phyloP scores from a whole-genome alignment of 2,888 invertebrate genomes.

The Seladonia tumulorum region DNA sequence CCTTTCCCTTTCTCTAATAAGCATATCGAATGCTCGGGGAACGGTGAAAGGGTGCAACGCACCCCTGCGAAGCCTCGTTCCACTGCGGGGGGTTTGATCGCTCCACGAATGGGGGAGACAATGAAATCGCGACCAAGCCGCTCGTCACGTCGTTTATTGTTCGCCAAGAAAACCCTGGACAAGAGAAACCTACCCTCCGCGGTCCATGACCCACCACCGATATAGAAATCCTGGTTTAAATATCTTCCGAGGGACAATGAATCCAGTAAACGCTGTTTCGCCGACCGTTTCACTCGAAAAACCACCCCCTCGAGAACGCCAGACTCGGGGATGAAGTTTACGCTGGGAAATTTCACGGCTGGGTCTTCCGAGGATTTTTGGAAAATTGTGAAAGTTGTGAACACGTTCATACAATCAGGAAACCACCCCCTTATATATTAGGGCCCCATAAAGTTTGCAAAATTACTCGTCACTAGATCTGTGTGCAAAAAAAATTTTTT shows the following conservation, averaged over 20 bases:
- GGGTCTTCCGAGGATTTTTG: background rate
- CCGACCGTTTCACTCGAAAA: background rate
- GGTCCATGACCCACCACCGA: background rate
- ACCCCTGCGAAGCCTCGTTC: conserved; percentile 20
- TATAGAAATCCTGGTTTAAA: background rate
- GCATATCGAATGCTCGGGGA: conserved; percentile 34
- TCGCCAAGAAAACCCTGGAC: background rate
- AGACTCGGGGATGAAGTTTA: background rate
- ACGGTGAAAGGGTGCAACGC: conserved; percentile 34
- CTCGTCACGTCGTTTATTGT: conserved; percentile 18
- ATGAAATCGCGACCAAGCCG: conserved; percentile 33
- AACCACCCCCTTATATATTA: too few relatives aligned
- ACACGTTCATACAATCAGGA: too few relatives aligned
- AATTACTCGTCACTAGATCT: too few relatives aligned
- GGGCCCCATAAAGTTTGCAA: too few relatives aligned
- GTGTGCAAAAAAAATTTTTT: too few relatives aligned
- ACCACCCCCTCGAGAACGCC: background rate
- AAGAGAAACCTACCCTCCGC: background rate
- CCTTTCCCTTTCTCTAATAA: conserved; percentile 34
- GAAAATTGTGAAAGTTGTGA: background rate
- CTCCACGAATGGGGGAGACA: conserved; percentile 20
- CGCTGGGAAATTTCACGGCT: background rate
- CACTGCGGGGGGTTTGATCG: conserved; percentile 35
- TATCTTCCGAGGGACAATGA: background rate
- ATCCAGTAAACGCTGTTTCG: background rate